These are phyloP conservation scores for Diplazon laetatorius DNA, from an alignment of 2,888 invertebrate genomes.

Conservation along the genomic window DNA sequence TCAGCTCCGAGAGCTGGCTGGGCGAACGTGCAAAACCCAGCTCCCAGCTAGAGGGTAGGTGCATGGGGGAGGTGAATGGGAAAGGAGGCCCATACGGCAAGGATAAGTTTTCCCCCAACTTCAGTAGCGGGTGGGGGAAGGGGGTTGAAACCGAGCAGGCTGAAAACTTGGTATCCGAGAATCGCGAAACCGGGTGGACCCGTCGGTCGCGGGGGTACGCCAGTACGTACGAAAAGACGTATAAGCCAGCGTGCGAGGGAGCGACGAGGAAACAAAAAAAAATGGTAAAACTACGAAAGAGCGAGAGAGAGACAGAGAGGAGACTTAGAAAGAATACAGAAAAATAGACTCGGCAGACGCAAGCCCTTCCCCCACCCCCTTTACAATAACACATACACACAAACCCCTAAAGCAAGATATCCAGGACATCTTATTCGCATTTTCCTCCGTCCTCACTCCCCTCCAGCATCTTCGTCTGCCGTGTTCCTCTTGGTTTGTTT, in stretches of 20 bases:
- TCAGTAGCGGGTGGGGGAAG: slow-evolving; percentile 60
- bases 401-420: slow-evolving; percentile 55
- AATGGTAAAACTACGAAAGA: too few relatives aligned
- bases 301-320: not conserved
- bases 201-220: slow-evolving; percentile 57
- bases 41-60: slow-evolving; percentile 61
- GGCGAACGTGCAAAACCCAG: slow-evolving; percentile 48
- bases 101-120: slow-evolving; percentile 75
- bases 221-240: slow-evolving; percentile 44
- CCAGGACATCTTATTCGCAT: slow-evolving; percentile 68
- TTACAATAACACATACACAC: too few relatives aligned
- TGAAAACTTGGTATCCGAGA: slow-evolving; percentile 73
- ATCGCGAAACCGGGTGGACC: slow-evolving; percentile 66
- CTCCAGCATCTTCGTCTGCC: slow-evolving; percentile 29
- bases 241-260: not conserved
- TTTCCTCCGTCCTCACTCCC: slow-evolving; percentile 46
- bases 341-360: slow-evolving; percentile 59
- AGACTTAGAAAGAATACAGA: slow-evolving; percentile 21
- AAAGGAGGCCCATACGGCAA: slow-evolving; percentile 65
- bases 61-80: too few relatives aligned
- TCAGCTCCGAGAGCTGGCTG: too few relatives aligned
- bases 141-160: slow-evolving; percentile 40
- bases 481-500: slow-evolving; percentile 35
- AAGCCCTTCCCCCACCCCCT: too few relatives aligned
- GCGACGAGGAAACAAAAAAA: slow-evolving; percentile 11